These are phyloP conservation scores for Orientallactaga sibirica DNA, from an alignment of 2,797 vertebrate genomes.

Conservation along the genomic window DNA sequence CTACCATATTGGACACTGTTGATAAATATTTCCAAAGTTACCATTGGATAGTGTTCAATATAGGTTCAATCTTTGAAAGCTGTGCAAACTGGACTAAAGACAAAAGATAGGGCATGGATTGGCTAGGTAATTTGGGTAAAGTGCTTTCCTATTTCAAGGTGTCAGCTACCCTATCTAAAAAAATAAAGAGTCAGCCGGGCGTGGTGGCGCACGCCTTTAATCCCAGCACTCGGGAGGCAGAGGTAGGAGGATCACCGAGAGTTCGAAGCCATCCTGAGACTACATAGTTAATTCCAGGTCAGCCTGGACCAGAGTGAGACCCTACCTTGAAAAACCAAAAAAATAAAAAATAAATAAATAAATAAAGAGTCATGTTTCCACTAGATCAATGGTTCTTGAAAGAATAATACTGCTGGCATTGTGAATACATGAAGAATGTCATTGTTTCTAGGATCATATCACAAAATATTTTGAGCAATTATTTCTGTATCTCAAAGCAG, in stretches of 20 bases:
- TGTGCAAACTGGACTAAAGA: background rate
- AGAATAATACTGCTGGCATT: background rate
- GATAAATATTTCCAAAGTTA: background rate
- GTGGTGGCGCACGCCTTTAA: too few species aligned
- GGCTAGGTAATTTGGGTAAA: background rate
- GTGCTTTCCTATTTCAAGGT: conserved; percentile 33
- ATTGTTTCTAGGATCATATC: background rate
- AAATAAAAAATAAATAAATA: conserved; percentile 55
- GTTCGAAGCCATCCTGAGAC: too few species aligned
- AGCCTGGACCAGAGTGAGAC: too few species aligned
- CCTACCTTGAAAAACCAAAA: too few species aligned
- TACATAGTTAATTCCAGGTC: too few species aligned
- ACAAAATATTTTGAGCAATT: conserved; percentile 13
- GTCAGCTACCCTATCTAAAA: conserved; percentile 23
- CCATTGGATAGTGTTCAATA: background rate
- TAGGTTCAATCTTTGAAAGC: background rate
- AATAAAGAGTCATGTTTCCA: conserved; percentile 33
- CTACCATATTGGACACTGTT: background rate
- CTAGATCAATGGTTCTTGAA: conserved; percentile 1
- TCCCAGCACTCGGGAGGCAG: too few species aligned
- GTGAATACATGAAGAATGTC: background rate
- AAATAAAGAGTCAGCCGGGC: conserved; percentile 33
- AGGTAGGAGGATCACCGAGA: too few species aligned
- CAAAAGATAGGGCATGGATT: background rate
- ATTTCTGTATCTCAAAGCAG: background rate